Conservation (phyloP, 2,113 vertebrate species). For the Natator depressus region DNA sequence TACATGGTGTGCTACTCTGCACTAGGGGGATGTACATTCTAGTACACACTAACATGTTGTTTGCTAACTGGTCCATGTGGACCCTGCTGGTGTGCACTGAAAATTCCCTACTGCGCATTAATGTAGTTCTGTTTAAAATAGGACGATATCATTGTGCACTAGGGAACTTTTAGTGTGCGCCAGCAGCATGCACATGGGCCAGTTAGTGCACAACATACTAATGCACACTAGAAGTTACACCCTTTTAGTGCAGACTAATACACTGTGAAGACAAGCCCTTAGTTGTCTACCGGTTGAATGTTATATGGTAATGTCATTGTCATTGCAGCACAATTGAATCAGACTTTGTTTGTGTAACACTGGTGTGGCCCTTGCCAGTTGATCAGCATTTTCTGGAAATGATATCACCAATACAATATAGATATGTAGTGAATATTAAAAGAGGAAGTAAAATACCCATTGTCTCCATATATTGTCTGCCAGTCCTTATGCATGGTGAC, state of each 20-base stretch:
- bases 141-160: not conserved
- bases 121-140: not conserved
- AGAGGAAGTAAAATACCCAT: not conserved
- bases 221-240: not conserved
- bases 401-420: not conserved
- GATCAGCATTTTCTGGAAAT: not conserved
- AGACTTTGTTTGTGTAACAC: fast-evolving
- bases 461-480: conserved; percentile 7
- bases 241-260: not conserved
- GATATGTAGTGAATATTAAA: not conserved
- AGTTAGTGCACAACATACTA: not conserved
- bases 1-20: not conserved
- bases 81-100: not conserved
- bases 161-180: not conserved
- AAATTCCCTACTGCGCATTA: not conserved
- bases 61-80: not conserved
- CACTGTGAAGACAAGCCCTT: not conserved
- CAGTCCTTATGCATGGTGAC: conserved; percentile 31
- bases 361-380: not conserved
- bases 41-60: not conserved
- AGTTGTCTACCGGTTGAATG: not conserved
- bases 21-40: not conserved
- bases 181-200: not conserved
- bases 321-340: not conserved
- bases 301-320: not conserved